These are phyloP conservation scores for Idris sp. DNA, from an alignment of 1,140 invertebrate genomes.

Conservation along the genomic window DNA sequence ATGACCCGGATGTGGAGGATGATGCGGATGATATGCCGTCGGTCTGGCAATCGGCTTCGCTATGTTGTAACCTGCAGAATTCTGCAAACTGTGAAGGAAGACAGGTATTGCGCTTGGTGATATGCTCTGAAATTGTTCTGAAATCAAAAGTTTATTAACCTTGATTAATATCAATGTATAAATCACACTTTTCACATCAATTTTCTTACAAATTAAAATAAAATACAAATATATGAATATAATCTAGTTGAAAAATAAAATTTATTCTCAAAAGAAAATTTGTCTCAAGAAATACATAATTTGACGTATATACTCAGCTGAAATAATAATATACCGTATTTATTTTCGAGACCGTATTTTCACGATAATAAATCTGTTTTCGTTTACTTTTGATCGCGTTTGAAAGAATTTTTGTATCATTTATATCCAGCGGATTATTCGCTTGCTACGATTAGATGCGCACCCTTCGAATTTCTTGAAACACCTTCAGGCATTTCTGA, in stretches of 20 bases:
- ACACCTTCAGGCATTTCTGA: slow-evolving; percentile 58
- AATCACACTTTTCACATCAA: no score
- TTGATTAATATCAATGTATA: neutral
- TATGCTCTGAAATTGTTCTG: slow-evolving; percentile 75
- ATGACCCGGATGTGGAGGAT: slow-evolving; percentile 73
- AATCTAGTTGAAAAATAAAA: no score
- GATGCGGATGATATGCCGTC: slow-evolving; percentile 77
- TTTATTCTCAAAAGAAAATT: no score
- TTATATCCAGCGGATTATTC: slow-evolving; percentile 43
- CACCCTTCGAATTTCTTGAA: slow-evolving; percentile 54
- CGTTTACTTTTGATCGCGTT: slow-evolving; percentile 20
- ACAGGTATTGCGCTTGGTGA: slow-evolving; percentile 73
- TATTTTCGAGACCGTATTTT: neutral
- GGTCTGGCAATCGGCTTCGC: slow-evolving; percentile 80
- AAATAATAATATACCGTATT: slow-evolving; percentile 28
- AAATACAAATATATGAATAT: slow-evolving; percentile 4
- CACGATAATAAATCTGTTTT: slow-evolving; percentile 30
- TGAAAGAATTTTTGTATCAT: slow-evolving; percentile 53
- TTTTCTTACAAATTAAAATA: no score
- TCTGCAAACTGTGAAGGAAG: slow-evolving; percentile 75
- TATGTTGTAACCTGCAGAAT: slow-evolving; percentile 75
- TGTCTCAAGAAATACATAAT: slow-evolving; percentile 22
- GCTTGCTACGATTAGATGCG: slow-evolving; percentile 58
- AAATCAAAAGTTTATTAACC: slow-evolving; percentile 34
- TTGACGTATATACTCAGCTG: slow-evolving; percentile 4